Percentiles rank a stretch among this genome's conserved stretches.
These are phyloP conservation scores for Coronaproctus castanopsis DNA, from an alignment of 2,888 invertebrate species.

Conservation along the genomic window DNA sequence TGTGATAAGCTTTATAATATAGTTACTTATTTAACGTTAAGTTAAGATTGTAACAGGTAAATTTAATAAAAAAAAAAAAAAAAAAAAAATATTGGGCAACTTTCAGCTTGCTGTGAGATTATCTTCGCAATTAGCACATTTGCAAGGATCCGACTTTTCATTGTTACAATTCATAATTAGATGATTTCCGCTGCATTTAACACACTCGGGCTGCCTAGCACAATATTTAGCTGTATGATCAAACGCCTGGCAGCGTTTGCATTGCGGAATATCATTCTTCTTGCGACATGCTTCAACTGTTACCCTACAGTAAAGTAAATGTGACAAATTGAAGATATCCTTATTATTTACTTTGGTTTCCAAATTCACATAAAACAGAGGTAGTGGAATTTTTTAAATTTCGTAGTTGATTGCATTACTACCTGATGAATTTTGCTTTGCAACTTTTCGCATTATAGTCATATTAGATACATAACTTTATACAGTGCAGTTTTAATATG, in stretches of 20 bases:
- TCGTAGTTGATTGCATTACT: neutral
- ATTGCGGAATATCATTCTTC: neutral
- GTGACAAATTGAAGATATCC: neutral
- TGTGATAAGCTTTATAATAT: too few species aligned
- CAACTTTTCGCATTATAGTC: neutral
- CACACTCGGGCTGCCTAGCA: neutral
- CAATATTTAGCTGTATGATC: neutral
- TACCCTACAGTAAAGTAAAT: neutral
- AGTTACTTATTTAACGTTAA: too few species aligned
- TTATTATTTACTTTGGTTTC: neutral
- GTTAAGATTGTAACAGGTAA: too few species aligned
- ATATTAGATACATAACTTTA: neutral
- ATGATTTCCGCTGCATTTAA: neutral
- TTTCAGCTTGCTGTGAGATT: neutral
- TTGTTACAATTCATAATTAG: neutral
- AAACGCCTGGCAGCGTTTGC: neutral
- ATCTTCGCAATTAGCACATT: neutral
- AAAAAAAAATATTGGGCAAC: too few species aligned
- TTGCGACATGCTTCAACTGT: too few species aligned
- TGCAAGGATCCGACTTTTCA: neutral
- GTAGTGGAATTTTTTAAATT: neutral
- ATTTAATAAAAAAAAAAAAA: too few species aligned
- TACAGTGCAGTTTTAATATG: neutral
- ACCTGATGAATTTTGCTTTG: neutral
- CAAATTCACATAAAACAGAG: neutral